Conservation (phyloP, 2,797 vertebrate species). For the Siniperca scherzeri region DNA sequence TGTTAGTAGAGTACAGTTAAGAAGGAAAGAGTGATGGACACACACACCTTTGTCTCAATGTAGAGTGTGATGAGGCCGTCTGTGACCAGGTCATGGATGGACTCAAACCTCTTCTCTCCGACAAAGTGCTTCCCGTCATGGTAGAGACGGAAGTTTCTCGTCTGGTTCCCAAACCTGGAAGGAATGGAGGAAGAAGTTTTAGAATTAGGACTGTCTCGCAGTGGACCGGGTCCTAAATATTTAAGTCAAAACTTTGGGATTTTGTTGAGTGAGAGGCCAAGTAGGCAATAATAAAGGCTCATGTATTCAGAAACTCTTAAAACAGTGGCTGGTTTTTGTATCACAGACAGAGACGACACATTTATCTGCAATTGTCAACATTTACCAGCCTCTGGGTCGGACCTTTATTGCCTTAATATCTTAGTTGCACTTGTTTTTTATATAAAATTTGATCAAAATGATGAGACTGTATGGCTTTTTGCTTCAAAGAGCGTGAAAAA, state of each 20-base stretch:
- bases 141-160: constrained; percentile 99
- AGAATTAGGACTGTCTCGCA: not conserved
- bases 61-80: constrained; percentile 99
- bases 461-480: not conserved
- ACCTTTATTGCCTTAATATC: not conserved
- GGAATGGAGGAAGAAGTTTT: not conserved
- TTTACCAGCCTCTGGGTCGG: not conserved
- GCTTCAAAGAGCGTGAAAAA: not conserved
- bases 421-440: not conserved
- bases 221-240: not conserved
- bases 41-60: constrained; percentile 93
- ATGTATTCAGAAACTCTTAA: not conserved
- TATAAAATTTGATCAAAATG: not conserved
- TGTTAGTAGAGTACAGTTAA: not conserved
- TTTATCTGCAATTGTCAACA: not conserved
- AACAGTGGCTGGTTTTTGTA: not conserved
- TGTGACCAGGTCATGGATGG: constrained; percentile 97
- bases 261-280: not conserved
- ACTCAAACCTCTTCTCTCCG: constrained; percentile 98
- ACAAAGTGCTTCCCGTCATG: constrained; percentile 99
- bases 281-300: not conserved
- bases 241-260: not conserved
- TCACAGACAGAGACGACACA: not conserved
- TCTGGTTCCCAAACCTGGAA: constrained; percentile 97
- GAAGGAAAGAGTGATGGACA: not conserved